Base-by-base conservation (phyloP, 2,888 invertebrate species). In the Synergus umbraculus region DNA sequence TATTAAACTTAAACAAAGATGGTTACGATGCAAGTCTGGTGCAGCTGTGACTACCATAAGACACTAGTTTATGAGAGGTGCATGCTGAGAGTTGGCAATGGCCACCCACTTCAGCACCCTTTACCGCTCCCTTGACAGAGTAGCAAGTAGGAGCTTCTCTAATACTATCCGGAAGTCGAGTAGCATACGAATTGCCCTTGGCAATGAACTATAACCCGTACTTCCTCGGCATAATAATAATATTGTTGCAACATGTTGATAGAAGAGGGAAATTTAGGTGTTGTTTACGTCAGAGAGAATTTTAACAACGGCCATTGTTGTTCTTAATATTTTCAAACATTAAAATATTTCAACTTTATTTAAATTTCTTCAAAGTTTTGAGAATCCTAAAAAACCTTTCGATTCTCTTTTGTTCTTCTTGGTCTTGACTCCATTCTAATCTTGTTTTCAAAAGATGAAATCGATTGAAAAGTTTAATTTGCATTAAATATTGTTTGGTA, bases 131-230 rank as follows among this genome's bases (percentile, higher is more conserved):
- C 15, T 69, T 69, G 69, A 69, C 69, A 44, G 69, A 69, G 46
- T 69, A 46, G 49, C 69, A 69, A 13, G 79, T 43, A 54, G 79
- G 81, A 82, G 83, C 79, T 79, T 79, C 79, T 79, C 79, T 80
- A 81, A 82, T 76, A 79, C 83, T 79, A 80, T 49, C 67, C 78
- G 66, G 66, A 66, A 79, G 77, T 81, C 76, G 81, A 79, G 78
- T 78, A 79, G 84, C 82, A 84, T 84, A 83, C 84, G 80, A 84
- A 84, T 83, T 79, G 82, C 78, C 80, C 81, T 81, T 80, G 81
- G 78, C 83, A 82, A 81, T 82, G 84, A 84, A 83, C 83, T 84
- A 83, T 81, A 81, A 73, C 67, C 54, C 22, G 77, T 77, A 83
- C 84, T 82, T 78, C 58, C 79, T 58, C 60, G 81, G 83, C 81